Evolutionary conservation across 2,888 invertebrate species (phyloP).

Genomic region (Choristoneura rosaceana): DNA sequence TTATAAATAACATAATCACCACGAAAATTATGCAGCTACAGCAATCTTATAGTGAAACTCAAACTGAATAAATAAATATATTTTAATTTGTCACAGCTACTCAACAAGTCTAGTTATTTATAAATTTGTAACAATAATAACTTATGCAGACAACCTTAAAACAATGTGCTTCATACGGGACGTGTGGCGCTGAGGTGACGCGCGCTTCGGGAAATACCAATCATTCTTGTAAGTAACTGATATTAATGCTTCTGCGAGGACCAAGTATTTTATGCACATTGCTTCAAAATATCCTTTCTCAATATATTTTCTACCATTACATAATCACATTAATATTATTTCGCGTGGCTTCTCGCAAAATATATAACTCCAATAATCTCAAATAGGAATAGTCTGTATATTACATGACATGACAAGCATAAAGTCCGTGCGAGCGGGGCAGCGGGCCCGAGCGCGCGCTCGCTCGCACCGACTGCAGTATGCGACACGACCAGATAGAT

Average conservation of each 20-base stretch:
- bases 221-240: conserved; percentile 18
- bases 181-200: background rate
- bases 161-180: conserved; percentile 45
- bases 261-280: conserved; percentile 34
- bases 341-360: conserved; percentile 63
- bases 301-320: conserved; percentile 46
- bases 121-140: conserved; percentile 79
- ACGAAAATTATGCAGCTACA: conserved; percentile 82
- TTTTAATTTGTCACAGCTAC: conserved; percentile 79
- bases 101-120: conserved; percentile 81
- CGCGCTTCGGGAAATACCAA: background rate
- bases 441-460: background rate
- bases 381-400: conserved; percentile 59
- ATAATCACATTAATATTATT: conserved; percentile 44
- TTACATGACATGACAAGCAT: conserved; percentile 56
- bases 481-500: conserved; percentile 66
- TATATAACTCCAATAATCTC: conserved; percentile 63
- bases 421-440: conserved; percentile 16
- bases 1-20: conserved; percentile 84
- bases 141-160: conserved; percentile 77
- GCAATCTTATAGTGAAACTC: conserved; percentile 74
- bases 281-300: conserved; percentile 43
- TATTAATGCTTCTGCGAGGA: conserved; percentile 23
- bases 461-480: conserved; percentile 19
- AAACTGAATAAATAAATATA: conserved; percentile 80